A percentile compares a stretch with the other conserved stretches of the same genome.
phyloP scores from a whole-genome alignment of 2,888 invertebrate species.

The Cephus runcator region DNA sequence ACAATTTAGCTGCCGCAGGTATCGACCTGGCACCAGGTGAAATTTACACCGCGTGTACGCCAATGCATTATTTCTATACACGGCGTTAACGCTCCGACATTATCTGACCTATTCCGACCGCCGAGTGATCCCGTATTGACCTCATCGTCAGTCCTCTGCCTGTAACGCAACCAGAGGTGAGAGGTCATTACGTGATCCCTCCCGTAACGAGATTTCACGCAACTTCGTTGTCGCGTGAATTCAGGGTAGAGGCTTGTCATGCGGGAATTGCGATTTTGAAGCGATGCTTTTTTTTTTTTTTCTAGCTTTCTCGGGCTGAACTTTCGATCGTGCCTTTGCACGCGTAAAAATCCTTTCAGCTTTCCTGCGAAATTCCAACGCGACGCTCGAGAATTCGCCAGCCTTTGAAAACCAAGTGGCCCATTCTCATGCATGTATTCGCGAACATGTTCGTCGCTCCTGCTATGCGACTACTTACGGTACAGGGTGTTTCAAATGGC shows the following conservation, averaged over 20 bases:
- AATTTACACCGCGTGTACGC: constrained; percentile 44
- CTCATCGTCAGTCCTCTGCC: not conserved
- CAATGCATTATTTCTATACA: constrained; percentile 49
- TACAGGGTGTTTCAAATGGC: not conserved
- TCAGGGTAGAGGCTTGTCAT: too few relatives aligned
- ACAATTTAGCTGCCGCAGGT: constrained; percentile 42
- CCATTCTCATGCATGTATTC: constrained; percentile 52
- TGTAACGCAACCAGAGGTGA: not conserved
- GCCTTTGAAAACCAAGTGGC: constrained; percentile 43
- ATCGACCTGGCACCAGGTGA: constrained; percentile 49
- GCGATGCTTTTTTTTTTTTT: not conserved
- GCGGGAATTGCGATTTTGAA: not conserved
- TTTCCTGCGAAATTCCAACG: not conserved
- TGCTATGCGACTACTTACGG: constrained; percentile 36
- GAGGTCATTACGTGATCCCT: not conserved
- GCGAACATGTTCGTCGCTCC: constrained; percentile 38
- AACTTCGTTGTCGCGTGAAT: not conserved
- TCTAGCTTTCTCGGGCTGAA: not conserved
- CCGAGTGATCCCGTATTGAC: not conserved
- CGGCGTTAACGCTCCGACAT: constrained; percentile 37
- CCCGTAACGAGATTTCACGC: not conserved
- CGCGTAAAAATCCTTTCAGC: not conserved
- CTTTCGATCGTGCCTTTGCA: not conserved
- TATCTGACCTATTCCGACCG: not conserved
- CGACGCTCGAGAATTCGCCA: constrained; percentile 32